These are phyloP conservation scores for Parotocinclus haroldoi DNA, from an alignment of 2,797 vertebrate species.

Conservation along the genomic window DNA sequence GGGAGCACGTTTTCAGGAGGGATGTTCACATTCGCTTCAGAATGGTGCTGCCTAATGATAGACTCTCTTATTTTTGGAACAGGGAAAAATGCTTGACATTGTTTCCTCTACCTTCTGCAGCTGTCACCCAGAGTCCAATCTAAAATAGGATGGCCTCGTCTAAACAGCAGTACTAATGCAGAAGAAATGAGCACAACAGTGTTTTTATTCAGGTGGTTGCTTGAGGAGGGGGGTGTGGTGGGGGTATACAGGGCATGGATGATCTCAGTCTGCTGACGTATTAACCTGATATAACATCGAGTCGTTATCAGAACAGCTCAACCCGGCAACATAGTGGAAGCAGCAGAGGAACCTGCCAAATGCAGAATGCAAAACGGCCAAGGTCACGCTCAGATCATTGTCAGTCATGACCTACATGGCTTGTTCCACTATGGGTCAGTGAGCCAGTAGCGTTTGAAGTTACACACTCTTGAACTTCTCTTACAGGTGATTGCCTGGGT, in stretches of 20 bases:
- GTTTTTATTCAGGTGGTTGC: neutral
- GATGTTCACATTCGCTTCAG: constrained; percentile 31
- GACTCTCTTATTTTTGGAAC: constrained; percentile 48
- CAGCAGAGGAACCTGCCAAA: constrained; percentile 60
- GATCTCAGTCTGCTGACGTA: constrained; percentile 61
- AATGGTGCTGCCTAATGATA: constrained; percentile 49
- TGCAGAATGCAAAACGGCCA: constrained; percentile 52
- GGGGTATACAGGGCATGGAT: constrained; percentile 51
- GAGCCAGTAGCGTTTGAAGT: constrained; percentile 38
- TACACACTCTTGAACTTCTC: neutral
- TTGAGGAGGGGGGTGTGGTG: constrained; percentile 21
- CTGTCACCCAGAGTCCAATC: constrained; percentile 34
- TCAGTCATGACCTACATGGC: constrained; percentile 59
- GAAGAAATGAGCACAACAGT: neutral
- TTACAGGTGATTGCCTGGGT: neutral
- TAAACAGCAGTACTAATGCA: neutral
- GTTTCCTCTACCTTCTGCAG: constrained; percentile 38
- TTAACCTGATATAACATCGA: constrained; percentile 61
- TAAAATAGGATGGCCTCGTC: constrained; percentile 13
- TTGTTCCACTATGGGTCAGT: constrained; percentile 56
- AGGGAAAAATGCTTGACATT: constrained; percentile 40
- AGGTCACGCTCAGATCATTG: constrained; percentile 58
- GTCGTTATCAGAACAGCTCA: constrained; percentile 48
- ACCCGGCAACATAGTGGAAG: constrained; percentile 49
- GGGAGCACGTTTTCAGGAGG: constrained; percentile 33